Conservation (phyloP, 1,140 invertebrate genomes). For the Bombus difficillimus region DNA sequence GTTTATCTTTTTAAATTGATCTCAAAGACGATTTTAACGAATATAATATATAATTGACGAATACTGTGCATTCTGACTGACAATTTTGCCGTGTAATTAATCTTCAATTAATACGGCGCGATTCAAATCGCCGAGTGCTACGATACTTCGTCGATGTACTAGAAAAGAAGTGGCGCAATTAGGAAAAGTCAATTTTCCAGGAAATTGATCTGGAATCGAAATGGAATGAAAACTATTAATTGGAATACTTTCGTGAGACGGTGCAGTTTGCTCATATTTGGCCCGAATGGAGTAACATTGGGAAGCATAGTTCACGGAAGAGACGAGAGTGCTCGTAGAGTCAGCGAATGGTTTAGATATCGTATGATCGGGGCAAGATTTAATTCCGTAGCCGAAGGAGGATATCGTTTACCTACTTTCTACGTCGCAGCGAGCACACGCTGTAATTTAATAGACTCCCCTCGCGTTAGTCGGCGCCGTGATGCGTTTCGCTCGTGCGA, state of each 20-base stretch:
- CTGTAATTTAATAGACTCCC: constrained; percentile 68
- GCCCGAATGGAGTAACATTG: background rate
- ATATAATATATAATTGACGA: too few relatives aligned
- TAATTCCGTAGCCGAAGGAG: constrained; percentile 53
- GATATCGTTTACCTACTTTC: constrained; percentile 66
- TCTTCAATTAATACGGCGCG: too few relatives aligned
- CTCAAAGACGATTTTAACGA: too few relatives aligned
- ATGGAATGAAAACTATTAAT: background rate
- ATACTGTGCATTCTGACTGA: too few relatives aligned
- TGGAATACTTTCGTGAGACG: background rate
- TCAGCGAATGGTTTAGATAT: constrained; percentile 32
- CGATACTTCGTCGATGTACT: too few relatives aligned
- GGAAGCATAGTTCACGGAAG: background rate
- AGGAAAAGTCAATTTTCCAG: too few relatives aligned
- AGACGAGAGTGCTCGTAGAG: background rate
- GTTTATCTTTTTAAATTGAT: too few relatives aligned
- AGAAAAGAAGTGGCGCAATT: too few relatives aligned
- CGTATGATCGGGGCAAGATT: constrained; percentile 48
- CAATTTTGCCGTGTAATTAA: too few relatives aligned
- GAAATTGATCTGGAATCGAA: background rate
- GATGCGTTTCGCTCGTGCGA: constrained; percentile 62
- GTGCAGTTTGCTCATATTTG: background rate
- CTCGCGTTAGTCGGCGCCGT: constrained; percentile 60
- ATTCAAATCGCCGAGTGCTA: too few relatives aligned
- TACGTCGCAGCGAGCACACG: constrained; percentile 54